phyloP scores from a whole-genome alignment of 2,113 vertebrate species.

The Crotalus horridus region DNA sequence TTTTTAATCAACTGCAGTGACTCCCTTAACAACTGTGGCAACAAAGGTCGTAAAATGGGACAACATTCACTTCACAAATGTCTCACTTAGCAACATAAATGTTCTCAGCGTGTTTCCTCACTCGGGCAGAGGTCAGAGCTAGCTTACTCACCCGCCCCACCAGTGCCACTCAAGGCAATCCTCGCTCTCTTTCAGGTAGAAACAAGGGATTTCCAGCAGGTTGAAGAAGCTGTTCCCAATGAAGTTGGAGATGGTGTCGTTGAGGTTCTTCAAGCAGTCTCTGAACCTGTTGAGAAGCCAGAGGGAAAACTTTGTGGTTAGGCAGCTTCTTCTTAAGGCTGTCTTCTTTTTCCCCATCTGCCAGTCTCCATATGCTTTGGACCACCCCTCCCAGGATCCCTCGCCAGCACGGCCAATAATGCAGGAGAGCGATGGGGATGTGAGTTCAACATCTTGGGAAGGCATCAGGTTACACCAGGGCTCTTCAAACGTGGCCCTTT shows the following conservation, averaged over 20 bases:
- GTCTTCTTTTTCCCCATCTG: neutral
- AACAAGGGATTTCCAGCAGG: conserved; percentile 83
- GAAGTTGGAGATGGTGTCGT: conserved; percentile 73
- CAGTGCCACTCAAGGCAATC: conserved; percentile 72
- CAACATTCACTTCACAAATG: no score
- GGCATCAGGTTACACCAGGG: no score
- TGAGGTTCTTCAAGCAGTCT: conserved; percentile 71
- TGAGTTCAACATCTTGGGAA: neutral
- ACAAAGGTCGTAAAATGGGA: no score
- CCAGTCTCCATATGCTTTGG: neutral
- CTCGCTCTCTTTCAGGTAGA: conserved; percentile 72
- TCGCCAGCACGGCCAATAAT: neutral
- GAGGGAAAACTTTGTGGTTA: neutral
- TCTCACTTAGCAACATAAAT: no score
- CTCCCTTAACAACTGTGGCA: no score
- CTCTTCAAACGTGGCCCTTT: no score
- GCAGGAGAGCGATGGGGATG: neutral
- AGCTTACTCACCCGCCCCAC: conserved; percentile 67
- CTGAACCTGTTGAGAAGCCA: conserved; percentile 70
- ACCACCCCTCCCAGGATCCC: neutral
- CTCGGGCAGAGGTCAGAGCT: neutral
- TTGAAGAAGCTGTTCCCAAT: conserved; percentile 85
- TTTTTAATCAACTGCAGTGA: no score
- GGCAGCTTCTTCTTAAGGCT: neutral
- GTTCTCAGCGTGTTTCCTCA: neutral